Base-by-base conservation (phyloP, 2,888 invertebrate genomes). In the Tipula vernalis region DNA sequence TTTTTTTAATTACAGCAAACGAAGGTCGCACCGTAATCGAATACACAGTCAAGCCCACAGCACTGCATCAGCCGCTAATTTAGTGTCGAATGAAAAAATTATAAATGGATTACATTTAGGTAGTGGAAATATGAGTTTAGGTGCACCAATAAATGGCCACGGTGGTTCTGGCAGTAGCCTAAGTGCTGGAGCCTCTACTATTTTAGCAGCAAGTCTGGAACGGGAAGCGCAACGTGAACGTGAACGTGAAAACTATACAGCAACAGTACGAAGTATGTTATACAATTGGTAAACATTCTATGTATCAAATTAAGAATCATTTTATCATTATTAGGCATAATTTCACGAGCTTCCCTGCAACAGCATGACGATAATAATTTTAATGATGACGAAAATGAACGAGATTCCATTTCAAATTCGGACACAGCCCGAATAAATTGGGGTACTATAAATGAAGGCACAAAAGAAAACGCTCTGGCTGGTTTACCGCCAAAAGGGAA, bases 141-240 rank as follows among this genome's bases (percentile, higher is more conserved):
- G 91, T 18, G 91, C 91, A 88, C 91, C 91, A 5, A 91, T 91
- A 4, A 91, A 90, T 88, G 90, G 90, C 2, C 90, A 88, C 86
- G 90, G 92, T 13, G 93, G 93, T 86, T 93, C 93, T 2, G 90
- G 93, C 89, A 92, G 93, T 89, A 93, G 93, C 89, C 92, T 94
- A 87, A 93, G 93, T 36, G 93, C 93, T 8, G 93, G 93, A 84
- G 93, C 94, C 87, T 93, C 93, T 88, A 93, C 93, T 85, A 94
- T 94, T 87, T 91, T 95, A 83, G 94, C 94, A 18, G 93, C 93
- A 87, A 92, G 90, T 86, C 89, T 92, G 87, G 92, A 93, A 84
- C 89, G 92, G 3, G 92, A 92, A 85, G 89, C 90, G 0, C 90
- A 92, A 87, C 91, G 92, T 0, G 90, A 90, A 71, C 89, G 92